phyloP scores from a whole-genome alignment of 2,888 invertebrate genomes.

The Dynastes tityus region DNA sequence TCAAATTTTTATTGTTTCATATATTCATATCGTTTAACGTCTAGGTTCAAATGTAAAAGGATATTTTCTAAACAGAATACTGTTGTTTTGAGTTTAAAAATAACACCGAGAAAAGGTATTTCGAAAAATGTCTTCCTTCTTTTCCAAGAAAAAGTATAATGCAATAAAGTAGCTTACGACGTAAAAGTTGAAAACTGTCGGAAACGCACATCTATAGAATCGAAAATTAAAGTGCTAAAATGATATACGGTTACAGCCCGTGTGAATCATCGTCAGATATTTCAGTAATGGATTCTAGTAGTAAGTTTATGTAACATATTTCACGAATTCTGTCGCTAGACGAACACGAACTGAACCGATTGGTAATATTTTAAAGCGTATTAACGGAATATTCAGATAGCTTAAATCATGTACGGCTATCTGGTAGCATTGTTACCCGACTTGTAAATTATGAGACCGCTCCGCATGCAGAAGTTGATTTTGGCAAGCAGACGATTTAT shows the following conservation, averaged over 20 bases:
- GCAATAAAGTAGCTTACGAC: conserved; percentile 7
- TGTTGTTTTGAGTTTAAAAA: too few species aligned
- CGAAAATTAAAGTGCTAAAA: conserved; percentile 50
- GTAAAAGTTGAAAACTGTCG: conserved; percentile 45
- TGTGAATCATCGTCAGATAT: conserved; percentile 45
- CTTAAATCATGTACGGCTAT: conserved; percentile 59
- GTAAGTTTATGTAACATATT: conserved; percentile 54
- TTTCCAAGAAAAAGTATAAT: too few species aligned
- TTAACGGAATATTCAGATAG: conserved; percentile 57
- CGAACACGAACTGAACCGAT: conserved; percentile 52
- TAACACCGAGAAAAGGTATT: too few species aligned
- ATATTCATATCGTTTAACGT: too few species aligned
- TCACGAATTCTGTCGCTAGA: conserved; percentile 51
- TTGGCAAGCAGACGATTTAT: conserved; percentile 59
- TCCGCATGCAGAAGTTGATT: conserved; percentile 58
- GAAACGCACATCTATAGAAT: conserved; percentile 32
- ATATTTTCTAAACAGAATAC: too few species aligned
- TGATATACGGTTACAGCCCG: conserved; percentile 48
- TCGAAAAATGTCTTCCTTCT: too few species aligned
- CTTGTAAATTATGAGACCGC: conserved; percentile 57
- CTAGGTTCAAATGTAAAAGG: too few species aligned
- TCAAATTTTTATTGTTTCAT: too few species aligned
- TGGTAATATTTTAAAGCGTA: conserved; percentile 56
- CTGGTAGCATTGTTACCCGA: conserved; percentile 58
- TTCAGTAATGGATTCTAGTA: conserved; percentile 51